Conservation (phyloP, 2,888 invertebrate genomes). For the Brachyptera putata region DNA sequence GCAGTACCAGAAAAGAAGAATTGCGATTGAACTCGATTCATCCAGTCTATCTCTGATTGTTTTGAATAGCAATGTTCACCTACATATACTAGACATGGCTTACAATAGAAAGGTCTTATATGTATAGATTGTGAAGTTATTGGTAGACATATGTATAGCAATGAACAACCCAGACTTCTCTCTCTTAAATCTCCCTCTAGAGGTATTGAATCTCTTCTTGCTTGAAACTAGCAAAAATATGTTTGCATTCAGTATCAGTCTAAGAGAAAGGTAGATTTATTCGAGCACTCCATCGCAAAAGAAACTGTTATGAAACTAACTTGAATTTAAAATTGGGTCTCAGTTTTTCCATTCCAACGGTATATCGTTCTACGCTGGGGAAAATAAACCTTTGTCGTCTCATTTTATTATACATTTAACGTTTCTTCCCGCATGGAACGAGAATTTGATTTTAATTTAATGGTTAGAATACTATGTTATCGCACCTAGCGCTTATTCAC, state of each 20-base stretch:
- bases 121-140: too few species aligned
- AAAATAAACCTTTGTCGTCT: constrained; percentile 5
- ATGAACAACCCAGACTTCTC: too few species aligned
- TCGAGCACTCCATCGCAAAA: neutral
- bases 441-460: constrained; percentile 13
- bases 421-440: neutral
- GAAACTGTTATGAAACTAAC: constrained; percentile 16
- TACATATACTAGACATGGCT: too few species aligned
- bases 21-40: too few species aligned
- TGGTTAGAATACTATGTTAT: neutral
- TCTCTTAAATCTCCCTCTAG: constrained; percentile 2
- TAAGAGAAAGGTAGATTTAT: constrained; percentile 15
- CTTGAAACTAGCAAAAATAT: too few species aligned
- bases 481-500: neutral
- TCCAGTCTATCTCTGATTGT: too few species aligned
- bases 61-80: too few species aligned
- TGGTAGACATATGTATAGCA: too few species aligned
- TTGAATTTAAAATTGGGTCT: constrained; percentile 1
- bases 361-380: too few species aligned
- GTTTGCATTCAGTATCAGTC: constrained; percentile 16
- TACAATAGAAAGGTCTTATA: too few species aligned
- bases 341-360: constrained; percentile 6
- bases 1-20: too few species aligned
- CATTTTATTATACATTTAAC: neutral
- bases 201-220: constrained; percentile 3